Base-by-base conservation (phyloP, 2,888 invertebrate species). In the Antheraea assamensis region DNA sequence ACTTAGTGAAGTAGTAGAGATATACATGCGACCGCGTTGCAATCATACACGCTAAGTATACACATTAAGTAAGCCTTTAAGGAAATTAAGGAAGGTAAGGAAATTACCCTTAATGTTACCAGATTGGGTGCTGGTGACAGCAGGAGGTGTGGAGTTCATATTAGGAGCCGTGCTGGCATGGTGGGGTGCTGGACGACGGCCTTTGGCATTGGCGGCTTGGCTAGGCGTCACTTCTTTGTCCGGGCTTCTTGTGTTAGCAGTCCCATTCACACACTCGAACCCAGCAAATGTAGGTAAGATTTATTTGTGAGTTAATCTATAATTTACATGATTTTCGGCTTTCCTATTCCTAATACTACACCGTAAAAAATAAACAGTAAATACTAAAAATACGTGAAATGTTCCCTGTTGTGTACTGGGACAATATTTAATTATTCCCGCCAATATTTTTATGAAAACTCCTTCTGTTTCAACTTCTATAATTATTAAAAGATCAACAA, bases 81-180 rank as follows among this genome's bases (percentile, higher is more conserved):
- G n/a, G n/a, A n/a, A n/a, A n/a, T n/a, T n/a, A n/a, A n/a, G n/a
- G n/a, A n/a, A n/a, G n/a, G 55, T 17, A 15, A 24, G 17, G 15
- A 27, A 61, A 10, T 24, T 27, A 61, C 52, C n/a, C 21, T 71
- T 49, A 72, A 72, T 70, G 5, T 21, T 78, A 79, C 4, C 82
- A 94, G 94, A 93, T 71, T 92, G 90, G 85, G 85, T 91, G 58
- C 82, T 81, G 68, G 75, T 93, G 5, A 90, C 88, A 0, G 77
- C 87, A 0, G 89, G 86, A 0, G 85, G 83, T 0, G 78, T 81
- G 0, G 92, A 92, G 78, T 90, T 90, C 64, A 42, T 84, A 0
- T 74, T 90, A 0, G 92, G 90, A 0, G 79, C 88, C 0, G 24
- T 83, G 0, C 76, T 92, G 15, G 90, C 89, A 10, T 94, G 92